These are phyloP conservation scores for Karalla daura DNA, from an alignment of 2,797 vertebrate species.

Conservation along the genomic window DNA sequence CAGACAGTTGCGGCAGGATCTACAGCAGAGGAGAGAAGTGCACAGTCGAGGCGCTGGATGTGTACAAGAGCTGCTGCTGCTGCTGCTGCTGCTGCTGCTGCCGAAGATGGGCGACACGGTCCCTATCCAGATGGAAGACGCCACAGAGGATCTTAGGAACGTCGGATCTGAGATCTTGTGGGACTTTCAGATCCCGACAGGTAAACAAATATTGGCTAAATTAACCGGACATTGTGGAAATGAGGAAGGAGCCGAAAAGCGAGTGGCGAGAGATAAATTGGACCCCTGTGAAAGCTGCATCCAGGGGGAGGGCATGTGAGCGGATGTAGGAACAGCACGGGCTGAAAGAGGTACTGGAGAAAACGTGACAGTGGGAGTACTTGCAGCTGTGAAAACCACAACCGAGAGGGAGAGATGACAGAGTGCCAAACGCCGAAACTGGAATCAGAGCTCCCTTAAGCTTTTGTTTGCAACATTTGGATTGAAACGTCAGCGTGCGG, in stretches of 20 bases:
- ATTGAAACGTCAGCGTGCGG: slow-evolving; percentile 17
- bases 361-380: slow-evolving; percentile 13
- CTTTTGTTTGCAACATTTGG: slow-evolving; percentile 6
- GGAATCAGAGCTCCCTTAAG: slow-evolving; percentile 24
- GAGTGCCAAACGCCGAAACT: slow-evolving; percentile 28
- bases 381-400: slow-evolving; percentile 20
- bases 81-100: background rate
- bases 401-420: slow-evolving; percentile 15
- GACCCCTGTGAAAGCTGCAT: slow-evolving; percentile 8
- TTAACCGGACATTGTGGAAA: slow-evolving; percentile 14
- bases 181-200: slow-evolving; percentile 4
- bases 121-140: slow-evolving; percentile 24
- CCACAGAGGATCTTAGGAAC: slow-evolving; percentile 12
- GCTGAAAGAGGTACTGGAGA: background rate
- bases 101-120: background rate
- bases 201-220: slow-evolving; percentile 37
- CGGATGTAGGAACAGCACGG: slow-evolving; percentile 1
- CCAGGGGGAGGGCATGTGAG: slow-evolving; percentile 6
- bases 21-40: background rate
- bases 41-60: slow-evolving; percentile 5
- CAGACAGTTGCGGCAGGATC: slow-evolving; percentile 3
- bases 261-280: slow-evolving; percentile 9
- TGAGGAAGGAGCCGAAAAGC: background rate
- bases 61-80: slow-evolving; percentile 16
- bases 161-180: background rate